Evolutionary conservation across 2,888 invertebrate genomes (phyloP), one percentile per base, ranked within the genome.

Genomic region (Brachypterus glaber): DNA sequence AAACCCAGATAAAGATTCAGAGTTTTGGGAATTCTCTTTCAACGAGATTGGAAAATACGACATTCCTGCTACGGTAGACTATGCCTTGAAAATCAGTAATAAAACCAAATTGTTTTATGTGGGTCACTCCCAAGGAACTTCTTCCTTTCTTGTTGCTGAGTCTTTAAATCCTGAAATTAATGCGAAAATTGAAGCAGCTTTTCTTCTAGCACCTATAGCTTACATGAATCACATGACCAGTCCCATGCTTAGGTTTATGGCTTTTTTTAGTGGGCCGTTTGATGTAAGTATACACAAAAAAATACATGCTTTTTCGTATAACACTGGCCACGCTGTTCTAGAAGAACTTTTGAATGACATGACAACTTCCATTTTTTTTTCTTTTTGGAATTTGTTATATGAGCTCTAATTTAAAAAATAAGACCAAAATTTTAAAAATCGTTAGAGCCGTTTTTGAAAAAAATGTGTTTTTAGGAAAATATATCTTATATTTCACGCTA

Each of bases 51-150:
- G 82, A 0, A 62, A 68, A 40, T 74, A 75, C 54, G 88, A 89
- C 59, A 55, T 87, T 1, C 82, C 86, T 3, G 79, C 82, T 1
- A 79, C 77, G 71, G 74, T 88, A 17, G 79, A 87, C 55, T 74
- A 77, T 55, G 67, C 78, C 7, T 54, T 76, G 2, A 52, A 59
- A 16, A 60, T 62, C 26, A 79, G 80, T 1, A 68, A 70, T 0
- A 68, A 71, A 13, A 40, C 68, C 2, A 70, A 74, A 39, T 50
- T 87, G 1, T 74, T 75, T 45, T 85, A 82, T 57, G 61, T 81
- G 2, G 86, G 82, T 0, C 83, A 85, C 58, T 89, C 87, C 0
- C 77, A 78, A 59, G 88, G 87, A 2, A 77, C 79, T 0, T 79
- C 80, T 1, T 53, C 66, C 1, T 82, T 79, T 57, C 82, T 72